Percentiles rank a stretch among this genome's conserved stretches.
phyloP scores from a whole-genome alignment of 2,113 vertebrate genomes.

The Steatornis caripensis region DNA sequence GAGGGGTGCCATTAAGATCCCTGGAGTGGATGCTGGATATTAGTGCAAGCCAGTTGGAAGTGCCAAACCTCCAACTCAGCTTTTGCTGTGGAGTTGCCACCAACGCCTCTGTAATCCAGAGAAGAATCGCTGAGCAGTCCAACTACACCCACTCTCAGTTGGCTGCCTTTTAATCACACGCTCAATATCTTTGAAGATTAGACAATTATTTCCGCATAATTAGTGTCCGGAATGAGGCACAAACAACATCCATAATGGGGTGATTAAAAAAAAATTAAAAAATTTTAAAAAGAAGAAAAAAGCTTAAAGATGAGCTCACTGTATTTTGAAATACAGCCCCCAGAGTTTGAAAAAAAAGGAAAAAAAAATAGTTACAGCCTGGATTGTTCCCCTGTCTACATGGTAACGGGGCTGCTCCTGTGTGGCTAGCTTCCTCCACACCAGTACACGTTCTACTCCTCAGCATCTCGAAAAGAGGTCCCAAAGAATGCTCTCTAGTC shows the following conservation, averaged over 20 bases:
- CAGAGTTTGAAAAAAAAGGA: background rate
- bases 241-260: background rate
- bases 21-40: background rate
- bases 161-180: constrained; percentile 51
- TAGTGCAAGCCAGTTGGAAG: background rate
- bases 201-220: constrained; percentile 53
- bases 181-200: constrained; percentile 49
- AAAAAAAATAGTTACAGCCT: background rate
- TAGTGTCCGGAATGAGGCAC: constrained; percentile 33
- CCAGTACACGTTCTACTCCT: background rate
- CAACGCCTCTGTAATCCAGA: background rate
- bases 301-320: background rate
- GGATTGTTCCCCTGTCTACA: background rate
- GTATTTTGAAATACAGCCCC: background rate
- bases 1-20: background rate
- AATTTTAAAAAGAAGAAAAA: background rate
- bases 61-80: background rate
- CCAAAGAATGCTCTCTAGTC: background rate
- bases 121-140: background rate
- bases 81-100: background rate
- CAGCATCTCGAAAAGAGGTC: background rate
- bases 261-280: background rate
- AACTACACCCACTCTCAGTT: constrained; percentile 8
- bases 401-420: background rate
- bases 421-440: background rate